phyloP scores from a whole-genome alignment of 2,797 vertebrate genomes.

The Microctenopoma steveboyesi region DNA sequence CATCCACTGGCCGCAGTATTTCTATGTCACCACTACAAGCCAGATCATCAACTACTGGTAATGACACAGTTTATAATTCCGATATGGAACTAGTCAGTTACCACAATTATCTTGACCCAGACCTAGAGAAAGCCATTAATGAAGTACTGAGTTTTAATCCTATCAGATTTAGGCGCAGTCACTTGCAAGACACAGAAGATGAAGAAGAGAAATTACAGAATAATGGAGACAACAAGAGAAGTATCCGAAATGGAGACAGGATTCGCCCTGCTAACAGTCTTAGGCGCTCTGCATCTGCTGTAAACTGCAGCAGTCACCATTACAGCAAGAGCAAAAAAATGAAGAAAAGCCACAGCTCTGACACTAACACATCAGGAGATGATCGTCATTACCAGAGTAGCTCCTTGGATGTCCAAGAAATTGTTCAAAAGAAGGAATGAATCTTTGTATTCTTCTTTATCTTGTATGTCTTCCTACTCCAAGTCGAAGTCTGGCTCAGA shows the following conservation, averaged over 20 bases:
- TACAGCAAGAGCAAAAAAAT: constrained; percentile 79
- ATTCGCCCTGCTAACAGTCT: constrained; percentile 71
- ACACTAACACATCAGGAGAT: constrained; percentile 79
- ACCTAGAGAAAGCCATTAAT: constrained; percentile 94
- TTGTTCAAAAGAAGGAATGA: constrained; percentile 80
- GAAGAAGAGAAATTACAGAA: constrained; percentile 71
- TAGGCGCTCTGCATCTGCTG: constrained; percentile 87
- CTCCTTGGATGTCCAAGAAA: constrained; percentile 86
- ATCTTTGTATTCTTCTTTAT: constrained; percentile 78
- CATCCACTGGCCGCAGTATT: constrained; percentile 86
- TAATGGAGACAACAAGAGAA: constrained; percentile 74
- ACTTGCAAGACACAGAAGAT: constrained; percentile 86
- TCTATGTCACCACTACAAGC: constrained; percentile 89
- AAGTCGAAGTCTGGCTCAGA: constrained; percentile 83
- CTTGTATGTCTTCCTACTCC: constrained; percentile 78
- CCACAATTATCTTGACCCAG: constrained; percentile 92
- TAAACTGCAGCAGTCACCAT: constrained; percentile 82
- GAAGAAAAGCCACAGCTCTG: constrained; percentile 76
- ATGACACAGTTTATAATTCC: constrained; percentile 54
- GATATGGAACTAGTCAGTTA: constrained; percentile 83
- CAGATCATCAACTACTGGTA: constrained; percentile 68
- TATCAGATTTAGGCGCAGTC: constrained; percentile 84
- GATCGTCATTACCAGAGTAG: constrained; percentile 73
- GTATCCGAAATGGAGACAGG: constrained; percentile 48
- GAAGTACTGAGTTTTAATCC: constrained; percentile 95